Percentiles rank a stretch among this genome's conserved stretches.
Evolutionary conservation across 2,888 invertebrate species (phyloP).

Genomic region (Rhagophthalmus giganteus): DNA sequence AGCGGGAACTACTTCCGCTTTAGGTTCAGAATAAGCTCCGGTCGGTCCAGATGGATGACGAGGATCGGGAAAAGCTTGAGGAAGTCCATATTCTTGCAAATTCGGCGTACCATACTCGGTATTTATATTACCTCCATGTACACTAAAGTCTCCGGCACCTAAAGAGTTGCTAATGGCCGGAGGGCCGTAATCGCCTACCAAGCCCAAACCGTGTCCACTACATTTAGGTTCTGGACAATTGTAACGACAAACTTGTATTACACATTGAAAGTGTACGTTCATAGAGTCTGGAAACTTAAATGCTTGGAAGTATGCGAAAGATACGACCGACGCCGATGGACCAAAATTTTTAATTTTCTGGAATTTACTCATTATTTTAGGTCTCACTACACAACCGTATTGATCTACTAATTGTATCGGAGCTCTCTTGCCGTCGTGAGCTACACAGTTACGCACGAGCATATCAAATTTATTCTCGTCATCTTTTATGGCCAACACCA

Average conservation of each 20-base stretch:
- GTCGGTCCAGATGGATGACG: slow-evolving; percentile 84
- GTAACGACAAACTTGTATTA: slow-evolving; percentile 91
- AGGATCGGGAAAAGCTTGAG: slow-evolving; percentile 84
- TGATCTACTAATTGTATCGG: slow-evolving; percentile 93
- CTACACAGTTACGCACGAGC: slow-evolving; percentile 91
- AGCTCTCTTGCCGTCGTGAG: slow-evolving; percentile 91
- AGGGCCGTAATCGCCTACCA: slow-evolving; percentile 67
- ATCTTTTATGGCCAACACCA: slow-evolving; percentile 94
- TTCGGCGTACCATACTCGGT: slow-evolving; percentile 76
- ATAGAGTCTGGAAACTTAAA: slow-evolving; percentile 96
- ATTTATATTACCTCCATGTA: slow-evolving; percentile 50
- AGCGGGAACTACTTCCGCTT: slow-evolving; percentile 77
- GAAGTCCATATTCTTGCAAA: slow-evolving; percentile 69
- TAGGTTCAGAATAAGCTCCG: slow-evolving; percentile 81
- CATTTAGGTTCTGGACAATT: slow-evolving; percentile 93
- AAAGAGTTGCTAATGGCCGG: slow-evolving; percentile 54
- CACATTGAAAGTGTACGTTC: slow-evolving; percentile 97
- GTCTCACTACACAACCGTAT: slow-evolving; percentile 89
- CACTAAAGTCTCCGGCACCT: slow-evolving; percentile 53
- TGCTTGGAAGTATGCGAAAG: slow-evolving; percentile 95
- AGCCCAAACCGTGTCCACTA: slow-evolving; percentile 64
- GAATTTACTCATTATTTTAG: slow-evolving; percentile 94
- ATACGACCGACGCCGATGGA: slow-evolving; percentile 90
- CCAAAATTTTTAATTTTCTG: slow-evolving; percentile 96
- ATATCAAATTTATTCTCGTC: slow-evolving; percentile 96